These are phyloP conservation scores for Wasmannia auropunctata DNA, from an alignment of 1,140 invertebrate species.

Conservation along the genomic window DNA sequence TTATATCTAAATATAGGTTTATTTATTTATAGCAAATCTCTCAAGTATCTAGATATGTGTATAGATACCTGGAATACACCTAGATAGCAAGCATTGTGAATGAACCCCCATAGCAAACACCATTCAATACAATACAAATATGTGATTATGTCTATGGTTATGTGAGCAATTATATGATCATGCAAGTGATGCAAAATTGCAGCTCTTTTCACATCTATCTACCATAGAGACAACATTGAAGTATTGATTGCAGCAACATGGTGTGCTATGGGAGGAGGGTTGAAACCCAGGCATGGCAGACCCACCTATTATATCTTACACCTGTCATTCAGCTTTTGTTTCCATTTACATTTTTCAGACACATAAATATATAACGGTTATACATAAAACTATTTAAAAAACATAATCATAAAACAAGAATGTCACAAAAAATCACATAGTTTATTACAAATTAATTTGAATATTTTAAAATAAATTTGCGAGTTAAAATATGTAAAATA, in stretches of 20 bases:
- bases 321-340: constrained; percentile 64
- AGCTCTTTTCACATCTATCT: constrained; percentile 68
- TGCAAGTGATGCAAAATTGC: constrained; percentile 12
- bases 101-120: constrained; percentile 55
- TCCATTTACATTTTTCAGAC: constrained; percentile 19
- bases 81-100: constrained; percentile 29
- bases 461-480: constrained; percentile 1
- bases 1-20: neutral
- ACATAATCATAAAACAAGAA: neutral
- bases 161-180: neutral
- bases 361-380: constrained; percentile 40
- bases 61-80: neutral
- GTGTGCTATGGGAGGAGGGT: constrained; percentile 79
- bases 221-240: constrained; percentile 81
- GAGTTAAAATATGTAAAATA: neutral
- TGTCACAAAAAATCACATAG: neutral
- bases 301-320: constrained; percentile 74
- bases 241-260: constrained; percentile 84
- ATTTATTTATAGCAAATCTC: neutral
- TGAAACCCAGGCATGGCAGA: constrained; percentile 81
- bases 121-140: constrained; percentile 61
- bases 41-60: neutral
- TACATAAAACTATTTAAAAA: constrained; percentile 50
- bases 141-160: neutral
- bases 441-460: neutral